Evolutionary conservation across 2,113 vertebrate species (phyloP).

Genomic region (Leiothrix lutea): DNA sequence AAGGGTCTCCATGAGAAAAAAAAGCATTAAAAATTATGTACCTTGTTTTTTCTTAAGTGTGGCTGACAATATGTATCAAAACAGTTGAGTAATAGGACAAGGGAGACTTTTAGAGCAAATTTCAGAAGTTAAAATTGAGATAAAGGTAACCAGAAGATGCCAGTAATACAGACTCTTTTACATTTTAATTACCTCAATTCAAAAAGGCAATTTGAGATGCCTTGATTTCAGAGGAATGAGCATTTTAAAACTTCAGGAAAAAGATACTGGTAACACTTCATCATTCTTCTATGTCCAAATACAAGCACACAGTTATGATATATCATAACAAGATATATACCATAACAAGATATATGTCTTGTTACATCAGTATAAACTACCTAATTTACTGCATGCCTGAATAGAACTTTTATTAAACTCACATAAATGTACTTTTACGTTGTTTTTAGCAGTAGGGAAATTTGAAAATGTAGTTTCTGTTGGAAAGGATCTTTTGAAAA

Average conservation of each 20-base stretch:
- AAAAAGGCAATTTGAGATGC: background rate
- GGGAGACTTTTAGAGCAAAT: background rate
- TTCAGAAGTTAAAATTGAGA: background rate
- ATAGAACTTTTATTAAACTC: background rate
- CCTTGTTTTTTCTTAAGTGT: background rate
- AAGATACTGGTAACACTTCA: accelerated
- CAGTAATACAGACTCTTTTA: background rate
- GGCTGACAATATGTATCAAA: background rate
- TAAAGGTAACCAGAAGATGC: background rate
- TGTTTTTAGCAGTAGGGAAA: background rate
- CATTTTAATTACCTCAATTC: background rate
- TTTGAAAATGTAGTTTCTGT: background rate
- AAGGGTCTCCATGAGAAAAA: background rate
- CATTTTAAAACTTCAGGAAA: background rate
- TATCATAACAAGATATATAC: background rate
- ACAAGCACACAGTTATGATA: background rate
- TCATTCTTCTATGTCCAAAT: background rate
- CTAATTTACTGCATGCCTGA: background rate
- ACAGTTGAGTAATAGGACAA: background rate
- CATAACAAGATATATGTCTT: background rate
- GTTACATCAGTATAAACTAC: background rate
- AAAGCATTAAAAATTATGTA: background rate
- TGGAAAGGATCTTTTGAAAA: background rate
- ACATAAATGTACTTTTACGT: background rate
- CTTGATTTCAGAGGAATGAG: background rate